Percentiles rank a stretch among this genome's conserved stretches.
Evolutionary conservation across 2,888 invertebrate genomes (phyloP).

Genomic region (Drymonia ruficornis): DNA sequence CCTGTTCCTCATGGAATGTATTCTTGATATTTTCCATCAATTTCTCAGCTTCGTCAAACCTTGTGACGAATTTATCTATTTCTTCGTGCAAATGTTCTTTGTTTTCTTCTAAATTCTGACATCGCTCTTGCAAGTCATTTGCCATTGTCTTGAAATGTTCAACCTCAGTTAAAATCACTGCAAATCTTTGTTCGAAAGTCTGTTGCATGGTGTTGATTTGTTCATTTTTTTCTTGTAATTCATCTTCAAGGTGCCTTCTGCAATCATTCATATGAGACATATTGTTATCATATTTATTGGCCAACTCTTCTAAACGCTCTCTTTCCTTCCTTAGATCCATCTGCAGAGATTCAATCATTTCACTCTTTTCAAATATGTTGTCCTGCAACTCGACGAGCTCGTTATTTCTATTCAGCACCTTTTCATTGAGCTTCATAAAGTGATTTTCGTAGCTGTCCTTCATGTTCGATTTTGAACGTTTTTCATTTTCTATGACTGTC

Average conservation of each 20-base stretch:
- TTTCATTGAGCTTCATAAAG: constrained; percentile 71
- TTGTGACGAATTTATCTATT: constrained; percentile 45
- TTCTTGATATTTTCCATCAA: constrained; percentile 51
- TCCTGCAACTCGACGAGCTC: constrained; percentile 73
- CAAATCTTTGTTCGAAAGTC: constrained; percentile 43
- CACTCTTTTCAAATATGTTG: constrained; percentile 63
- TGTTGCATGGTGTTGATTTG: constrained; percentile 50
- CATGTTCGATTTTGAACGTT: constrained; percentile 55
- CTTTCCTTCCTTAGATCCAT: constrained; percentile 60
- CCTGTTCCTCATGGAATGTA: constrained; percentile 46
- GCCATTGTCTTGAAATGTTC: constrained; percentile 45
- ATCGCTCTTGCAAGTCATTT: constrained; percentile 44
- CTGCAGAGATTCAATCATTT: constrained; percentile 62
- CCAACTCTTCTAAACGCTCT: constrained; percentile 46
- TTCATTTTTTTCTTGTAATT: constrained; percentile 46
- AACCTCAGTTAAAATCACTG: constrained; percentile 49
- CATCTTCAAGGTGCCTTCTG: constrained; percentile 43
- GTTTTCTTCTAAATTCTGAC: constrained; percentile 44
- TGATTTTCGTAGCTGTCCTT: constrained; percentile 66
- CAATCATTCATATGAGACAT: constrained; percentile 42
- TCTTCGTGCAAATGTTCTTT: constrained; percentile 51
- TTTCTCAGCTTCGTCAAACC: constrained; percentile 47
- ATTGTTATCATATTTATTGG: constrained; percentile 52
- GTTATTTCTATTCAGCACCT: constrained; percentile 70
- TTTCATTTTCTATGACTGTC: constrained; percentile 60